Base-by-base conservation (phyloP, 2,113 vertebrate species). In the Oophaga pumilio region DNA sequence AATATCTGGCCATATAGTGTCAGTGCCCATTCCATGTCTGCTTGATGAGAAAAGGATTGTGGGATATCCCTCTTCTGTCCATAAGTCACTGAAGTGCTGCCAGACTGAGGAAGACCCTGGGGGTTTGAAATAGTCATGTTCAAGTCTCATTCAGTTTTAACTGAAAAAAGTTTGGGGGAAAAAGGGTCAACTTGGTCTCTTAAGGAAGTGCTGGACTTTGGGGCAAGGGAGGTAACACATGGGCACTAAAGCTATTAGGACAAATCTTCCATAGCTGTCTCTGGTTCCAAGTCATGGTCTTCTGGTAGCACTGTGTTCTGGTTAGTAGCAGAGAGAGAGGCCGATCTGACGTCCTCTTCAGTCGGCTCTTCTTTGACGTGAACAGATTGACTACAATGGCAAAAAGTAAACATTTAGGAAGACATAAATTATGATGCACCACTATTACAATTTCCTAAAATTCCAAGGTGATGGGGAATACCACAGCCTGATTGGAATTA, bases 351-450 rank as follows among this genome's bases (percentile, higher is more conserved):
- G 91, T 99, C 97, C 15, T 99, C 98, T 91, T 99, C 98, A 0
- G 97, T 94, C 0, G 98, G 98, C 88, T 99, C 98, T 95, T 99
- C 98, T 94, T 99, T 99, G 93, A 99, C 98, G 89, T 99, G 98
- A 84, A 98, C 94, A 89, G 95, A 96, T 91, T 99, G 98, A 92
- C 98, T 97, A 90, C 0, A 49, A 64, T 66, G 8, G 7, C 85
- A 18, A 79, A 56, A 76, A 7, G 26, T 20, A 24, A 28, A 53
- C 53, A n/a, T 52, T 52, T 52, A 76, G 22, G 53, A 11, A 52
- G 6, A 6, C 20, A 24, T 9, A 53, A 52, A 50, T 53, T 76
- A 10, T 52, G 22, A 11, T 26, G 11, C 10, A 24, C 10, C 1
- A 24, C 64, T 68, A 68, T 9, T 9, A 26, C 24, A 26, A 49